A percentile compares a stretch with the other conserved stretches of the same genome.
These are phyloP conservation scores for Hirtodrosophila trivittata DNA, from an alignment of 2,888 invertebrate species.

Conservation along the genomic window DNA sequence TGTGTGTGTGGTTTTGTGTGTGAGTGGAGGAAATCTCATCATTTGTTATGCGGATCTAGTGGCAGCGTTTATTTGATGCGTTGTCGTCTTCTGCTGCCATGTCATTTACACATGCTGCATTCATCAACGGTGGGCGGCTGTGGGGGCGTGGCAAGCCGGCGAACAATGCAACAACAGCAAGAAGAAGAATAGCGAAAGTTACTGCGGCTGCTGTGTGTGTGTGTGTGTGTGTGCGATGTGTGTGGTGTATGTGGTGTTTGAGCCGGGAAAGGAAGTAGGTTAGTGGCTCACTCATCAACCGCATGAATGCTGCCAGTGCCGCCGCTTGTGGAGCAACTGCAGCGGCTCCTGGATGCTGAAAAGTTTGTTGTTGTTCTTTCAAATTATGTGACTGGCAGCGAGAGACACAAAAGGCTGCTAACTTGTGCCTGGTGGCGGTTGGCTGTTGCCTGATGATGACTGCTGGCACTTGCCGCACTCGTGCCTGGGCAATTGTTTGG, in stretches of 20 bases:
- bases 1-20: slow-evolving; percentile 2
- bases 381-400: slow-evolving; percentile 1
- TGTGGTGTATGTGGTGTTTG: slow-evolving; percentile 9
- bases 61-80: slow-evolving; percentile 50
- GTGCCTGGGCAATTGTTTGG: slow-evolving; percentile 65
- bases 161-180: slow-evolving; percentile 45
- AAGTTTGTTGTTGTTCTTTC: slow-evolving; percentile 15
- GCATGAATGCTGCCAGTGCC: slow-evolving; percentile 70
- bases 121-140: slow-evolving; percentile 55
- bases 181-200: slow-evolving; percentile 26
- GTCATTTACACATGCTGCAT: slow-evolving; percentile 71
- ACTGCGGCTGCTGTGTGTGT: slow-evolving; percentile 40
- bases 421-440: slow-evolving; percentile 5
- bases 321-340: slow-evolving; percentile 41
- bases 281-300: slow-evolving; percentile 77
- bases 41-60: slow-evolving; percentile 49
- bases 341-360: slow-evolving; percentile 37
- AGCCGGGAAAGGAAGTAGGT: slow-evolving; percentile 67
- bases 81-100: slow-evolving; percentile 39
- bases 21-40: slow-evolving; percentile 51
- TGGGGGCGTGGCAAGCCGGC: slow-evolving; percentile 71
- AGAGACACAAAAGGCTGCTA: slow-evolving; percentile 39
- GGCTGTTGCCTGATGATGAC: slow-evolving; percentile 3
- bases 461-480: slow-evolving; percentile 9
- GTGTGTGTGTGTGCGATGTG: too few species aligned